Base-by-base conservation (phyloP, 2,888 invertebrate genomes). In the Germaria angustata region DNA sequence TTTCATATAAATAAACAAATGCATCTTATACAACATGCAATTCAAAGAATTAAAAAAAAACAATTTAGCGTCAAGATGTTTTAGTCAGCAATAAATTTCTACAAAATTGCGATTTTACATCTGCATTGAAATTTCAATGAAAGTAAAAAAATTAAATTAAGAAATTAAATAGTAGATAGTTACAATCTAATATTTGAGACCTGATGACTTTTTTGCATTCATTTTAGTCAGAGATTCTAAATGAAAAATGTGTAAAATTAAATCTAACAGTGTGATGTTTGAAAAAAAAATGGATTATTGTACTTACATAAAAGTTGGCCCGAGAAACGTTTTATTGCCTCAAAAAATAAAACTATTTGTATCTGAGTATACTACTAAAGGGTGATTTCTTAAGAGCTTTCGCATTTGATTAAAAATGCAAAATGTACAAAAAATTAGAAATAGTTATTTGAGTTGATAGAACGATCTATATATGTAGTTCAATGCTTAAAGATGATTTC, bases 81-180 rank as follows among this genome's bases (percentile, higher is more conserved):
- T 46, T 66, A 76, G 65, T 76, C 65, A 57, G 46, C 66, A 75
- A 55, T 55, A 66, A 57, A 76, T 49, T 24, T 66, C 15, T 20
- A 24, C 5, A 46, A 28, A 57, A 44, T 46, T 44, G 75, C n/a
- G n/a, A 55, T 24, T 44, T 34, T 34, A 55, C 65, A 76, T 57
- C 39, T 66, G 66, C 8, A 36, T 17, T 49, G 3, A 72, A 39
- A 36, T 49, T 49, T 55, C 2, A 8, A 53, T n/a, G 9, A 13
- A 44, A 7, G n/a, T 13, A 34, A 32, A n/a, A 4, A 5, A 24
- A 24, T 15, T 2, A 53, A 28, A 6, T n/a, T n/a, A 13, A 39
- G 3, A 49, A 13, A 49, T 7, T 22, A 41, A n/a, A 46, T 46
- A 9, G 24, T 51, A 51, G 1, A 24, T 24, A 5, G 4, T 13